Base-by-base conservation (phyloP, 2,888 invertebrate species). In the Drosophila anomelani region DNA sequence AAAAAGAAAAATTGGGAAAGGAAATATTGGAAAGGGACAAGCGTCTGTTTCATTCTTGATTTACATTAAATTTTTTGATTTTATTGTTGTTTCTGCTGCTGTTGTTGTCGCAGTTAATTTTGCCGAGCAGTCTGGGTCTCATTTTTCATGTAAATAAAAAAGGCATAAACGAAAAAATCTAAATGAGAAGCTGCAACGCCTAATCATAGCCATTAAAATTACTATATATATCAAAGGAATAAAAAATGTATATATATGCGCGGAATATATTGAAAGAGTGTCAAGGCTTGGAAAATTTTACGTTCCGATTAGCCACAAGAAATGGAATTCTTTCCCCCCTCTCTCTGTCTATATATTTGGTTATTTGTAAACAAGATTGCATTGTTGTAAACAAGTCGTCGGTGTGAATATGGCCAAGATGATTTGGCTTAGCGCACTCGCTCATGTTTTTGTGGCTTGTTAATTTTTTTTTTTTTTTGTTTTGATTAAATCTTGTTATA, bases 21-120 rank as follows among this genome's bases (percentile, higher is more conserved):
- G 23, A 8, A 32, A 51, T 13, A 20, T 20, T 49, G 32, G 41
- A 46, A 49, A 54, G 66, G 53, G 60, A 36, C 23, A 41, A 13
- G 56, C 17, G 38, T 34, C 39, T 44, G 49, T 56, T 32, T 76
- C 79, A 68, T 69, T 81, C 74, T 84, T 84, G 80, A 69, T 76
- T 81, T 85, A 81, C 85, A 85, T 81, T 81, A 85, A 80, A 80
- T 85, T 84, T 76, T 68, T 84, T 76, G 70, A 84, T 81, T 81
- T 81, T 77, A 84, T 84, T 81, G 43, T 76, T 74, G 80, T 41
- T 10, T 47, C 6, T 73, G 54, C 12, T 44, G 53, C 79, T 46
- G 5, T 26, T 47, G 12, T 49, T 49, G 17, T 20, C 32, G 74
- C 77, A 66, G 76, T 81, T 78, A 79, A 84, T 81, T 80, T 76